Percentiles rank a stretch among this genome's conserved stretches.
phyloP scores from a whole-genome alignment of 2,113 vertebrate genomes.

The Thalassoma bifasciatum region DNA sequence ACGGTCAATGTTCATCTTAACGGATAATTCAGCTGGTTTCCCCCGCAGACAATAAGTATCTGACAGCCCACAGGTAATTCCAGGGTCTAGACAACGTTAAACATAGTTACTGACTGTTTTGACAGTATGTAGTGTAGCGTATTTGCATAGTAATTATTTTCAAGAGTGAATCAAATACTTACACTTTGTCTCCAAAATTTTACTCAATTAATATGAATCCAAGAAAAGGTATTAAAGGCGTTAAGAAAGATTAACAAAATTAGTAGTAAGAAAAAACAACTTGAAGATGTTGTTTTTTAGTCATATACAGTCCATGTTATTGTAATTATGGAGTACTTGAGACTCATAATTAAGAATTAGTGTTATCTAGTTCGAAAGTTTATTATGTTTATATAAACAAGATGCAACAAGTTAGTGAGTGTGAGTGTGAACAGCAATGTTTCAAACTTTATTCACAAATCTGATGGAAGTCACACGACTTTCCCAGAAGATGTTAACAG shows the following conservation, averaged over 20 bases:
- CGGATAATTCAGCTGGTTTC: slow-evolving; percentile 74
- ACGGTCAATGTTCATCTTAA: slow-evolving; percentile 75
- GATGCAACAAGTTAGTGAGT: neutral
- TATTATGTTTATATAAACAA: neutral
- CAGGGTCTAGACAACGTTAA: slow-evolving; percentile 58
- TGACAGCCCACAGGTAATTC: slow-evolving; percentile 79
- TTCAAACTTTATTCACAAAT: slow-evolving; percentile 1
- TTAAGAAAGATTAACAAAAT: no score
- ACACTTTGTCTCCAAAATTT: no score
- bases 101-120: slow-evolving; percentile 16
- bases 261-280: no score
- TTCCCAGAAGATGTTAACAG: neutral
- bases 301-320: neutral
- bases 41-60: slow-evolving; percentile 77
- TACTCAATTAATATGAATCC: neutral
- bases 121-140: neutral
- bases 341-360: neutral
- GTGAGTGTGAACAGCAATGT: slow-evolving; percentile 3
- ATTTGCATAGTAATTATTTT: neutral
- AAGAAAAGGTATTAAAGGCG: neutral
- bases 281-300: neutral
- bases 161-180: neutral
- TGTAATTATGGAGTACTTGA: neutral
- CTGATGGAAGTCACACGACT: neutral
- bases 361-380: neutral